phyloP scores from a whole-genome alignment of 30 jellyfish, hydroid and myxozoan genomes.

The Catostylus mosaicus region DNA sequence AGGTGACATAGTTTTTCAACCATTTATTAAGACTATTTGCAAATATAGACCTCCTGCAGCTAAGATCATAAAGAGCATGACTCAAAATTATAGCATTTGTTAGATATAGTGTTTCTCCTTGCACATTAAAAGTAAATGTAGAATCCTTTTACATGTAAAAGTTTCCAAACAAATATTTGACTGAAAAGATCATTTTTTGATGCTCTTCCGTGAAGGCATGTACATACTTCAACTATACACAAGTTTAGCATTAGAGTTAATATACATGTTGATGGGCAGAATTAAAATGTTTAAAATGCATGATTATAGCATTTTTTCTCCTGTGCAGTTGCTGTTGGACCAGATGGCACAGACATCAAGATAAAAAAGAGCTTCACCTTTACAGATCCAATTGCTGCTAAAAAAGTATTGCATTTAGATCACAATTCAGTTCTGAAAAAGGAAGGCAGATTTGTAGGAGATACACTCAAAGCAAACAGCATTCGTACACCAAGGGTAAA shows the following conservation, averaged over 20 bases:
- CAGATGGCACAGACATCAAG: slow-evolving; percentile 63
- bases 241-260: background rate
- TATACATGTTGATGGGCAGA: background rate
- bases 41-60: too few relatives aligned
- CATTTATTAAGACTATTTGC: too few relatives aligned
- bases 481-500: slow-evolving; percentile 67
- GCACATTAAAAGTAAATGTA: too few relatives aligned
- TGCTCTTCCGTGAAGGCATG: too few relatives aligned
- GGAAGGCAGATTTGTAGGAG: slow-evolving; percentile 59
- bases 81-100: too few relatives aligned
- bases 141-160: too few relatives aligned
- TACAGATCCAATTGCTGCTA: slow-evolving; percentile 56
- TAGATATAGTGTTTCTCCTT: too few relatives aligned
- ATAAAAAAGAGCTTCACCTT: slow-evolving; percentile 58
- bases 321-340: slow-evolving; percentile 82
- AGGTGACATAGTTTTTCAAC: too few relatives aligned
- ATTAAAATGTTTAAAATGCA: background rate
- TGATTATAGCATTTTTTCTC: background rate
- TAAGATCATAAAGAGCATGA: too few relatives aligned
- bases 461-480: slow-evolving; percentile 58
- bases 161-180: too few relatives aligned
- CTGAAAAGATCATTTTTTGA: too few relatives aligned
- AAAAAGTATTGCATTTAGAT: slow-evolving; percentile 45
- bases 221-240: too few relatives aligned
- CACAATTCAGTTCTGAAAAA: slow-evolving; percentile 36